Evolutionary conservation across 2,113 vertebrate genomes (phyloP).

Genomic region (Phrynosoma blainvillii): DNA sequence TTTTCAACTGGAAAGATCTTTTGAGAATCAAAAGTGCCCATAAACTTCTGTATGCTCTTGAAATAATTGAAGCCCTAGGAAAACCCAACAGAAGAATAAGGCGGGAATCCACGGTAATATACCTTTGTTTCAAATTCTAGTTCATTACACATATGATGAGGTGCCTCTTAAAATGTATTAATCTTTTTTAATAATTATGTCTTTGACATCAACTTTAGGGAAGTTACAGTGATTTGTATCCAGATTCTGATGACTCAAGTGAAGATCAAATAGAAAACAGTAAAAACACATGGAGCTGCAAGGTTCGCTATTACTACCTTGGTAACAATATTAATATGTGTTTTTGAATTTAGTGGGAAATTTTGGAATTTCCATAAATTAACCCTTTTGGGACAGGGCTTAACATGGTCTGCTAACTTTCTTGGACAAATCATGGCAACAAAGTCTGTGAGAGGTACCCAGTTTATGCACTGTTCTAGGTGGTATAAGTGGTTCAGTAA

Average conservation of each 20-base stretch:
- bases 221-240: slow-evolving; percentile 98
- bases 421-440: too few relatives aligned
- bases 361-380: neutral
- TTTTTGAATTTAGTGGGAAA: neutral
- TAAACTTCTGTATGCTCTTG: slow-evolving; percentile 95
- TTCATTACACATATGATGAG: neutral
- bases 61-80: slow-evolving; percentile 97
- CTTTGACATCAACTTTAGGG: slow-evolving; percentile 77
- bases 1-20: slow-evolving; percentile 95
- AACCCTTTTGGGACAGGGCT: too few relatives aligned
- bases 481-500: too few relatives aligned
- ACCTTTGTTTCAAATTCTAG: slow-evolving; percentile 25
- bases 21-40: slow-evolving; percentile 96
- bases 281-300: slow-evolving; percentile 99
- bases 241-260: slow-evolving; percentile 97
- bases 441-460: too few relatives aligned
- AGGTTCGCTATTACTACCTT: slow-evolving; percentile 78
- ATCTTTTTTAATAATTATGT: neutral
- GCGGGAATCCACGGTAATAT: slow-evolving; percentile 90
- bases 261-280: slow-evolving; percentile 99
- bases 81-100: slow-evolving; percentile 97
- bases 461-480: too few relatives aligned
- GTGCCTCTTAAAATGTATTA: neutral
- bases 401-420: too few relatives aligned
- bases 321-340: neutral